Evolutionary conservation across 2,797 vertebrate species (phyloP), one percentile per base, ranked within the genome.

Genomic region (Anguilla marmorata): DNA sequence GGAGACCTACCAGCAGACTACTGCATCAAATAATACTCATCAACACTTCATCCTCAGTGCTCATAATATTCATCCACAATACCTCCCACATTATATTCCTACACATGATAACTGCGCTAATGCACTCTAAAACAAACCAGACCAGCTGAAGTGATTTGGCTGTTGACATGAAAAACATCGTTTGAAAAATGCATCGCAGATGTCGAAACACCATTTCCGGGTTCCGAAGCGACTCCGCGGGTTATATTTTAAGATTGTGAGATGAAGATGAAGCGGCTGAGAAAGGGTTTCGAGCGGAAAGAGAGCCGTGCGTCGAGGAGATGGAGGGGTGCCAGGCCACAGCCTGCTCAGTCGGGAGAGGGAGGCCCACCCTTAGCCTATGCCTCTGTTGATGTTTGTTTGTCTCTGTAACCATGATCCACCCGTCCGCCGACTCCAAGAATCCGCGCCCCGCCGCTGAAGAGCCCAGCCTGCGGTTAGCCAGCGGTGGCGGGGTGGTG

Each of bases 341-440:
- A 41, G 41, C 79, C 79, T 48, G 16, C 41, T 11, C 76, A 0
- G 19, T 48, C 7, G 37, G 41, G 41, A 45, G 76, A 48, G 76
- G 2, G 76, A 24, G 41, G 76, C 76, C 76, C 37, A 80, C 50
- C 50, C 79, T 50, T 7, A 2, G 9, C 45, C 45, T 50, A 45
- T 50, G 79, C 27, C 79, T 82, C 45, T 82, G 79, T 82, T 82
- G 79, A 82, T 45, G 7, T 82, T 48, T 82, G 79, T 82, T 82
- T 82, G 79, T 50, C 79, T 50, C 79, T n/a, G 79, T 82, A 82
- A 48, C 79, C 79, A 82, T 24, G 79, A 82, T 82, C 79, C 79
- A 19, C 79, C 27, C 41, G 2, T 82, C 79, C 24, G 41, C 41
- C 79, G 21, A 82, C 79, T 82, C 79, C 79, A 82, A n/a, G 79